These are phyloP conservation scores for Rissa tridactyla DNA, from an alignment of 2,113 vertebrate species.

Conservation along the genomic window DNA sequence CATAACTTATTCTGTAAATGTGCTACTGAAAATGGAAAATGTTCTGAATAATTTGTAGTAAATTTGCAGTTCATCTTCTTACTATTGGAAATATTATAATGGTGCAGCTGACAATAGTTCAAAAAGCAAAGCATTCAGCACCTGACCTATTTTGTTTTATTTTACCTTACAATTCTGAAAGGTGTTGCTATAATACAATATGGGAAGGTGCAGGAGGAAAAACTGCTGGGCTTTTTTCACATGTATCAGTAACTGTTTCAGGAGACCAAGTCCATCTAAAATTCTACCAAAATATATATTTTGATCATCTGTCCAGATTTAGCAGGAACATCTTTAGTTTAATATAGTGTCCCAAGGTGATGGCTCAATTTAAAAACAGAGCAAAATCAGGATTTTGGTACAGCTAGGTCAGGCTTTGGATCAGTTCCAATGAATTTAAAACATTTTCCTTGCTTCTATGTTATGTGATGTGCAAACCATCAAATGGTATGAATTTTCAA, in stretches of 20 bases:
- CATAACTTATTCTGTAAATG: not conserved
- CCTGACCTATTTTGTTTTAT: not conserved
- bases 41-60: not conserved
- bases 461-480: not conserved
- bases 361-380: not conserved
- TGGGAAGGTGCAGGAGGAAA: rapidly evolving
- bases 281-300: not conserved
- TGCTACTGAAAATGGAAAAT: not conserved
- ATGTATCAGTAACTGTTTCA: not conserved
- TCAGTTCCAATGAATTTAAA: not conserved
- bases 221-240: rapidly evolving
- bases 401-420: not conserved
- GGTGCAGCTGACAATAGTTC: not conserved
- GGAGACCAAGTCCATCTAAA: not conserved
- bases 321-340: not conserved
- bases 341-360: not conserved
- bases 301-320: not conserved
- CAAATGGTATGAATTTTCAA: not conserved
- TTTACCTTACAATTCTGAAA: not conserved
- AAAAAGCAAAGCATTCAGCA: not conserved
- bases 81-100: not conserved
- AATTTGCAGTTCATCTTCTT: not conserved
- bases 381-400: not conserved
- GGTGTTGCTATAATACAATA: not conserved
- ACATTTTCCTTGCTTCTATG: not conserved